Conservation (phyloP, 2,113 vertebrate species). For the Rutilus rutilus region DNA sequence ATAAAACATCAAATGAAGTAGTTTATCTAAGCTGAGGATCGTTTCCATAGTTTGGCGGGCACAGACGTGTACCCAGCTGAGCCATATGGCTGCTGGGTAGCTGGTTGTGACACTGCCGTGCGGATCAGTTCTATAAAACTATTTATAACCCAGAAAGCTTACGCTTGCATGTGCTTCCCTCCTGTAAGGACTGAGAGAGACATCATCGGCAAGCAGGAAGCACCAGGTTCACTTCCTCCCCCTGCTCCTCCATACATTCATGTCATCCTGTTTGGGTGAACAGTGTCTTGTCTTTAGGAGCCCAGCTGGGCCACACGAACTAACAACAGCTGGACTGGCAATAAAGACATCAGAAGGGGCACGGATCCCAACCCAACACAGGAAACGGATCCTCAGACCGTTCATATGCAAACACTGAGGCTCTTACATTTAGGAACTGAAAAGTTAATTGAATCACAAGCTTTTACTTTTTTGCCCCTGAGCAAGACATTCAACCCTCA, state of each 20-base stretch:
- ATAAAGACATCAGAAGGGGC: constrained; percentile 26
- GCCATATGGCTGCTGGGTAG: constrained; percentile 13
- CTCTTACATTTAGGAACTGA: constrained; percentile 11
- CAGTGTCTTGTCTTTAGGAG: constrained; percentile 44
- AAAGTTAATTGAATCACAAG: constrained; percentile 19
- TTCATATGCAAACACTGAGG: constrained; percentile 11
- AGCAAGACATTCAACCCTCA: neutral
- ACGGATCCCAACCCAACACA: constrained; percentile 29
- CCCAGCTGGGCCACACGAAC: constrained; percentile 53
- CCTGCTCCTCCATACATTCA: constrained; percentile 29
- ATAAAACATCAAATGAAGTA: neutral
- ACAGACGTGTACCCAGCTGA: neutral
- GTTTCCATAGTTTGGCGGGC: neutral
- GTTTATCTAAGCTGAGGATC: neutral
- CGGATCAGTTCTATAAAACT: constrained; percentile 12
- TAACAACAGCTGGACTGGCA: constrained; percentile 57
- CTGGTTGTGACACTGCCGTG: constrained; percentile 13
- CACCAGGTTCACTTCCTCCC: constrained; percentile 47
- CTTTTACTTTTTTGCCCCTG: neutral
- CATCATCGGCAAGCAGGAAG: constrained; percentile 45
- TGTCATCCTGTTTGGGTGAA: constrained; percentile 50
- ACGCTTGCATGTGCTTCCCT: constrained; percentile 31
- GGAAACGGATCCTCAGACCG: constrained; percentile 35
- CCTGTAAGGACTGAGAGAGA: constrained; percentile 31
- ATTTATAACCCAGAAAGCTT: constrained; percentile 49